Evolutionary conservation across 2,113 vertebrate species (phyloP), one percentile per base, ranked within the genome.

Genomic region (Psittacara wagleri): DNA sequence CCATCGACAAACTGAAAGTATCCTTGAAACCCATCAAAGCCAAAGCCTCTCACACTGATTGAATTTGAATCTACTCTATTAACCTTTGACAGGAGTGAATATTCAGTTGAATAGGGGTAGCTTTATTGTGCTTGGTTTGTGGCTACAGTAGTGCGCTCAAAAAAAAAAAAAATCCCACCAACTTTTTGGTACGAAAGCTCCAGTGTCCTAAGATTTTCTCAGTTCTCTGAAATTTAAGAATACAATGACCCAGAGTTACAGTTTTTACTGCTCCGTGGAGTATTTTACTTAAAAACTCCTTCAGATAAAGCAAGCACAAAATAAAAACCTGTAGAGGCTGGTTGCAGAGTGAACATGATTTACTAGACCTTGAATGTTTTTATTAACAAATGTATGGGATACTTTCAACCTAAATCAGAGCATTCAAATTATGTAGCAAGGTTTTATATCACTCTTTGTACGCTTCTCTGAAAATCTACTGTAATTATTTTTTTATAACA

Each of bases 31-130:
- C 9, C 10, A 68, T 64, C n/a, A 35, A 48, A 87, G 35, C 33
- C 68, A 66, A 68, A 89, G 52, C 52, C 69, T 95, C 48, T 75
- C 39, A 84, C 61, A 55, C 24, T 61, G 51, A 75, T 75, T 89
- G 64, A 94, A 86, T 84, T 82, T 87, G 35, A 95, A 73, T 54
- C 63, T 77, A 59, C 33, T 85, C 62, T 83, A 77, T 87, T 90
- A 85, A 41, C 54, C 69, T 85, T 77, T 93, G 59, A 86, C n/a
- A 87, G 69, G 52, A 85, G 41, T 0, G 0, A 93, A 86, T 92
- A 91, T 88, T 90, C 68, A 83, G 16, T 18, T 80, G 72, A 93
- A 86, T 54, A 83, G 44, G 76, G 37, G 54, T n/a, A 77, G 82
- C 70, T 86, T 92, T 83, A 74, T 73, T 91, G 49, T 79, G 78